Conservation (phyloP, 2,797 vertebrate genomes). For the Babyrousa celebensis region DNA sequence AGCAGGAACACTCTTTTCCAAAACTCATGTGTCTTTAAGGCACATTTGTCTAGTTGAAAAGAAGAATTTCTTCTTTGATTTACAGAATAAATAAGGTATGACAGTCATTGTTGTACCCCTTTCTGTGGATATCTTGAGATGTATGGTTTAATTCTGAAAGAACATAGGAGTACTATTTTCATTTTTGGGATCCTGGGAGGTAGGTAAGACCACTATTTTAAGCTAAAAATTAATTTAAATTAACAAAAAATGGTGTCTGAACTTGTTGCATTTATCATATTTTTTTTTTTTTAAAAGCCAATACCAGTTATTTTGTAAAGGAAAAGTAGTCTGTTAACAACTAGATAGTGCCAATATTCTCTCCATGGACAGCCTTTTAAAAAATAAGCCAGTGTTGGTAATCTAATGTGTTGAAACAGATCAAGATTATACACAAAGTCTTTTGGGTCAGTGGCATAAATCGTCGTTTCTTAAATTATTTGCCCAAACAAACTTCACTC, state of each 20-base stretch:
- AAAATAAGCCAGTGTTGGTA: not conserved
- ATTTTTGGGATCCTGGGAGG: not conserved
- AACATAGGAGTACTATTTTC: constrained; percentile 78
- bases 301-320: constrained; percentile 17
- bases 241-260: not conserved
- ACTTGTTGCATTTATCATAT: not conserved
- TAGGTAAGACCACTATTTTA: constrained; percentile 65
- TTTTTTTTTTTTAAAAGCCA: too few relatives aligned
- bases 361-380: not conserved
- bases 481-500: not conserved
- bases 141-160: constrained; percentile 48
- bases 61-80: constrained; percentile 76
- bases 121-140: constrained; percentile 39
- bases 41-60: constrained; percentile 79
- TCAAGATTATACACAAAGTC: not conserved
- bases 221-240: constrained; percentile 72
- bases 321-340: constrained; percentile 73
- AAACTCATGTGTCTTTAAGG: constrained; percentile 21
- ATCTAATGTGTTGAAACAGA: not conserved
- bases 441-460: not conserved
- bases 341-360: constrained; percentile 74
- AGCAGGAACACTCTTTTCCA: constrained; percentile 78
- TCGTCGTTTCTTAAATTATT: constrained; percentile 55
- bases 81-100: constrained; percentile 69
- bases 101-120: not conserved